Conservation (phyloP, 2,888 invertebrate species). For the Aleiodes testaceus region DNA sequence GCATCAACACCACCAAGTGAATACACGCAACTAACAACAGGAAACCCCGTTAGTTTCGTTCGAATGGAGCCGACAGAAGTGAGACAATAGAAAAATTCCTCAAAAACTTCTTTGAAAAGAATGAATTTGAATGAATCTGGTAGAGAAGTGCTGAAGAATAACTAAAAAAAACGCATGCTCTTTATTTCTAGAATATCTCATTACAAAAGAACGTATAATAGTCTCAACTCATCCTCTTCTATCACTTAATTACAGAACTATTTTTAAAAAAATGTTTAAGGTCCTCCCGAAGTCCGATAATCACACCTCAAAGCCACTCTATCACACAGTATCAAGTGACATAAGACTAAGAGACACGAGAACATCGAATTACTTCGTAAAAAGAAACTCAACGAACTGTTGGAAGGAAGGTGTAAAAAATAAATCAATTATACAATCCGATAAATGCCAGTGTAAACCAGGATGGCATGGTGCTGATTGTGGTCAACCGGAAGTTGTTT, state of each 20-base stretch:
- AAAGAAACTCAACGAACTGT: constrained; percentile 65
- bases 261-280: constrained; percentile 45
- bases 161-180: too few species aligned
- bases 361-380: constrained; percentile 62
- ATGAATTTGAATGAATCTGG: constrained; percentile 11
- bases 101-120: constrained; percentile 30
- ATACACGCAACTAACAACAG: constrained; percentile 55
- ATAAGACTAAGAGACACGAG: constrained; percentile 62
- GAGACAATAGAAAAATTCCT: constrained; percentile 17
- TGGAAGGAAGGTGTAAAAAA: constrained; percentile 65
- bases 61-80: constrained; percentile 60
- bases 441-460: constrained; percentile 75
- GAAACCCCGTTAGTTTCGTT: constrained; percentile 66
- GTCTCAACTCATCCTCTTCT: background rate
- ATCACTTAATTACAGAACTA: constrained; percentile 7
- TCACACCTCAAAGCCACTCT: constrained; percentile 54
- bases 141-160: background rate
- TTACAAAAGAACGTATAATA: too few species aligned
- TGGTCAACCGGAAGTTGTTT: constrained; percentile 80
- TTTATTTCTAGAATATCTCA: too few species aligned
- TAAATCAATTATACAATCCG: constrained; percentile 60
- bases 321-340: constrained; percentile 61
- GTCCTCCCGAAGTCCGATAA: constrained; percentile 48
- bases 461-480: constrained; percentile 81
- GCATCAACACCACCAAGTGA: constrained; percentile 66